A percentile compares a stretch with the other conserved stretches of the same genome.
Conservation (phyloP, 2,888 invertebrate genomes). For the Pterostichus niger region DNA sequence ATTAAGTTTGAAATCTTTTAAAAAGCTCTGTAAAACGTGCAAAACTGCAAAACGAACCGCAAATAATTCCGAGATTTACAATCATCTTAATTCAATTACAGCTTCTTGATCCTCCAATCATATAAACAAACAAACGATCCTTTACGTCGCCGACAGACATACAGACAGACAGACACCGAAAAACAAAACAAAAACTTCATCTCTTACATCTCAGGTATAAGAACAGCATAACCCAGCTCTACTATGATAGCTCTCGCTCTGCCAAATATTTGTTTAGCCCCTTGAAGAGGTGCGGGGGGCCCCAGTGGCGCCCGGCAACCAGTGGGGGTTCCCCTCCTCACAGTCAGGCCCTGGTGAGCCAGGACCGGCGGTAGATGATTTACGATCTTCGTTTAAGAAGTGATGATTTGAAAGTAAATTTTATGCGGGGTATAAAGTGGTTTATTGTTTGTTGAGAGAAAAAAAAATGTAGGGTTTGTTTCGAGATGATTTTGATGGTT, state of each 20-base stretch:
- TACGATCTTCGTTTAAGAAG: constrained; percentile 49
- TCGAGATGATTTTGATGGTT: no score
- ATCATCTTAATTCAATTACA: no score
- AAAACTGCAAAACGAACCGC: no score
- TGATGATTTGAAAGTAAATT: constrained; percentile 56
- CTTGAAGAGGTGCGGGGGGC: neutral
- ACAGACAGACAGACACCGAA: no score
- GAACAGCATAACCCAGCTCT: neutral
- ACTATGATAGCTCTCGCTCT: constrained; percentile 4
- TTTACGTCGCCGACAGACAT: no score
- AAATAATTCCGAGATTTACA: no score
- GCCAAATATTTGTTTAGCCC: constrained; percentile 30
- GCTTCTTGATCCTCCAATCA: no score
- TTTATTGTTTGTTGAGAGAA: constrained; percentile 39
- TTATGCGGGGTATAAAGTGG: constrained; percentile 28
- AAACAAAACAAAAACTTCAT: neutral
- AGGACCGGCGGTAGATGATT: constrained; percentile 35
- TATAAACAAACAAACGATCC: no score
- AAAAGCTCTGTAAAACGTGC: no score
- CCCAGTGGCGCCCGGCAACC: constrained; percentile 59
- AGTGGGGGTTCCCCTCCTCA: constrained; percentile 39
- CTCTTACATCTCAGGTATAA: neutral
- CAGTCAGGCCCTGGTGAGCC: constrained; percentile 18
- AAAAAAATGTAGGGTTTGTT: neutral
- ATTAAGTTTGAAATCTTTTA: no score